phyloP scores from a whole-genome alignment of 2,888 invertebrate species.

The Xestia sexstrigata region DNA sequence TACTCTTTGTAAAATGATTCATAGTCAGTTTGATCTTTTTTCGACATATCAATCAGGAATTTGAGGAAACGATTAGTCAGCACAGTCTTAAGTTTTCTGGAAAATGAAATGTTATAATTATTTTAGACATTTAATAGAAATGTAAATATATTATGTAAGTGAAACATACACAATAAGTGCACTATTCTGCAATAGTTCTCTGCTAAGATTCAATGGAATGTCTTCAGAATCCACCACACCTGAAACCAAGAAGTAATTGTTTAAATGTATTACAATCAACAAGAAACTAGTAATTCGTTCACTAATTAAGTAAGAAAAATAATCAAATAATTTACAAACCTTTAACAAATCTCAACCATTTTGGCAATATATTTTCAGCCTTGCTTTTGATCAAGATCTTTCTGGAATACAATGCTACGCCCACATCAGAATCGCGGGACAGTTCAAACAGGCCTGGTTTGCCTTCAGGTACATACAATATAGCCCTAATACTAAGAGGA shows the following conservation, averaged over 20 bases:
- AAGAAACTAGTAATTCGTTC: constrained; percentile 2
- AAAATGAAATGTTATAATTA: constrained; percentile 53
- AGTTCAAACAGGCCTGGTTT: constrained; percentile 98
- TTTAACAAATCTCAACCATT: constrained; percentile 98
- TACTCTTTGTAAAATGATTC: constrained; percentile 97
- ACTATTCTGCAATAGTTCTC: constrained; percentile 98
- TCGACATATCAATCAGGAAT: constrained; percentile 96
- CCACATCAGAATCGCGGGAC: constrained; percentile 95
- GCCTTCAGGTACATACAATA: constrained; percentile 98
- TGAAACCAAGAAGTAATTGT: constrained; percentile 71
- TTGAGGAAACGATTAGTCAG: constrained; percentile 95
- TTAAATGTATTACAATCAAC: background rate
- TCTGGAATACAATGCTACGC: constrained; percentile 97
- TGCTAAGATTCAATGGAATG: constrained; percentile 98
- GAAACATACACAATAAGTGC: constrained; percentile 94
- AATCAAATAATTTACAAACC: constrained; percentile 84
- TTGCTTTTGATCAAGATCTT: constrained; percentile 98
- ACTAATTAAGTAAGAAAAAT: background rate
- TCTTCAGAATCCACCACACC: constrained; percentile 99
- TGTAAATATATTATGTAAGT: background rate
- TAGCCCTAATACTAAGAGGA: constrained; percentile 96
- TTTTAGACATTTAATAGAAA: background rate
- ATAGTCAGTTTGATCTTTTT: constrained; percentile 95
- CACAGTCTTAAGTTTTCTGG: constrained; percentile 95
- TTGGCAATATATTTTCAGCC: constrained; percentile 97